phyloP scores from a whole-genome alignment of 1,140 invertebrate species.

The Brachionus koreanus region DNA sequence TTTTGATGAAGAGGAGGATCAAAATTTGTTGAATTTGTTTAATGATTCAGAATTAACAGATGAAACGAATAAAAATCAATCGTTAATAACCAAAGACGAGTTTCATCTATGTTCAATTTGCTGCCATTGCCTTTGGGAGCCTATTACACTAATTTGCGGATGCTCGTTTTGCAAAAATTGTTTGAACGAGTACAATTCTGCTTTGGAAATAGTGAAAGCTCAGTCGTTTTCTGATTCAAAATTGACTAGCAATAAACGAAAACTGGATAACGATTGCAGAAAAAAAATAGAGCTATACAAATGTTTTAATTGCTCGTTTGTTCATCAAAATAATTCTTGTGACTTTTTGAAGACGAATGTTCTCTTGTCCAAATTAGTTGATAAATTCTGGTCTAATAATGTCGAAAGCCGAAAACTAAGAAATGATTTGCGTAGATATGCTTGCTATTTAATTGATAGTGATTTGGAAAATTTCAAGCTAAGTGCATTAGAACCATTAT shows the following conservation, averaged over 20 bases:
- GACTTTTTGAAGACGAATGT: neutral
- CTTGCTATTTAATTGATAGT: slow-evolving; percentile 20
- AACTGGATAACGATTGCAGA: neutral
- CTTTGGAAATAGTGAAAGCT: neutral
- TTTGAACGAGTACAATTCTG: slow-evolving; percentile 21
- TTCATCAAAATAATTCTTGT: slow-evolving; percentile 7
- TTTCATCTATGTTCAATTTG: slow-evolving; percentile 38
- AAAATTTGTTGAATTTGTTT: neutral
- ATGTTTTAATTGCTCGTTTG: slow-evolving; percentile 23
- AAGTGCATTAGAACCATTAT: neutral
- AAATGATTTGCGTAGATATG: slow-evolving; percentile 39
- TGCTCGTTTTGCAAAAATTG: slow-evolving; percentile 41
- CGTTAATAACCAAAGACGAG: neutral
- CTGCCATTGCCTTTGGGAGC: slow-evolving; percentile 16
- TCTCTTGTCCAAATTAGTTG: neutral
- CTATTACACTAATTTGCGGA: slow-evolving; percentile 30
- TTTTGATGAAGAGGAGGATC: neutral
- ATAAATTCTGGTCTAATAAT: slow-evolving; percentile 6
- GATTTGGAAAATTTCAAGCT: neutral
- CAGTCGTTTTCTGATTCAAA: neutral
- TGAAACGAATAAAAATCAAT: neutral
- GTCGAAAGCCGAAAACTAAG: neutral
- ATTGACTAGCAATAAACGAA: neutral
- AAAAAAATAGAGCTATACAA: neutral
- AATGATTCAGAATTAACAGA: neutral